Conservation (phyloP, 2,797 vertebrate species). For the Cossypha caffra region DNA sequence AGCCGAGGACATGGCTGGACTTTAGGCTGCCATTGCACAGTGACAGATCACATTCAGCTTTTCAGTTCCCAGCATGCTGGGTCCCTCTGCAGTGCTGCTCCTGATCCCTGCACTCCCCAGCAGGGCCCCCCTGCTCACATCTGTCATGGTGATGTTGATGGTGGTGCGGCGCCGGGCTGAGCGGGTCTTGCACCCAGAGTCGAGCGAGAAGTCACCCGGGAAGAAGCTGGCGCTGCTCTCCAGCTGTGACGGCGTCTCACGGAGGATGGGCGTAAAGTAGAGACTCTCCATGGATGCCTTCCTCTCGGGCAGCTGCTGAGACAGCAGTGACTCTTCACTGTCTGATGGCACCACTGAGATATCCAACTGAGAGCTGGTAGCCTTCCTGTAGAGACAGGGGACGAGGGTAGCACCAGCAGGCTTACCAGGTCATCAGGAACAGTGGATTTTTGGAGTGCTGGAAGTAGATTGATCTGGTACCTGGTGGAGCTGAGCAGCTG, state of each 20-base stretch:
- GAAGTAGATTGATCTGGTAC: background rate
- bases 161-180: conserved; percentile 86
- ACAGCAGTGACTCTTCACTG: background rate
- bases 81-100: background rate
- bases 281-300: background rate
- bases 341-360: background rate
- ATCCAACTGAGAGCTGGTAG: background rate
- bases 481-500: background rate
- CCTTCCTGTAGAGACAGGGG: background rate
- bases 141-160: conserved; percentile 92
- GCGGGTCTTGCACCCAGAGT: conserved; percentile 78
- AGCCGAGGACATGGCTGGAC: background rate
- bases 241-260: conserved; percentile 56
- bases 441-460: background rate
- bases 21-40: background rate
- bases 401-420: background rate
- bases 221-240: conserved; percentile 79
- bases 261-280: conserved; percentile 86
- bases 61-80: background rate
- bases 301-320: background rate
- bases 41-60: background rate
- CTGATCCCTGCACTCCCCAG: background rate
- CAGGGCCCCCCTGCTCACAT: conserved; percentile 74
- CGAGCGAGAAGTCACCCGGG: conserved; percentile 67
- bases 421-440: background rate